Evolutionary conservation across 2,888 invertebrate species (phyloP).

Genomic region (Acholoe squamosa): DNA sequence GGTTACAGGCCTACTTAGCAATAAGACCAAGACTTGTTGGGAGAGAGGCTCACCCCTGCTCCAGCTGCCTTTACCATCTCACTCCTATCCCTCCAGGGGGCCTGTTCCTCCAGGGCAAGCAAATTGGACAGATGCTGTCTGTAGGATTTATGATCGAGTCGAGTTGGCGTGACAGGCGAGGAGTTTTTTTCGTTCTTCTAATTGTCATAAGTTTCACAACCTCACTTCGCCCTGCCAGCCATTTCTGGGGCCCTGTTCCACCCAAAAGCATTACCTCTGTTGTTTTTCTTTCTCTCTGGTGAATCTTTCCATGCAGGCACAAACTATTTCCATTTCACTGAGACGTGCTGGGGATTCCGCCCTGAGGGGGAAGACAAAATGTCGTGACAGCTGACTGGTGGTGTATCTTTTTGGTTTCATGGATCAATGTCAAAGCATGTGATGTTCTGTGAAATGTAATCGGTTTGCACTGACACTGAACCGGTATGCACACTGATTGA

Average conservation of each 20-base stretch:
- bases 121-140: constrained; percentile 8
- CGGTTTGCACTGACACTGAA: too few relatives aligned
- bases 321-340: too few relatives aligned
- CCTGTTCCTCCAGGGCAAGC: background rate
- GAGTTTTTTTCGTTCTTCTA: background rate
- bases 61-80: background rate
- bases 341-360: too few relatives aligned
- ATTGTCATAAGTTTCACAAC: background rate
- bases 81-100: background rate
- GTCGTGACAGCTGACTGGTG: background rate
- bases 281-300: too few relatives aligned
- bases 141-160: background rate
- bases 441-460: too few relatives aligned
- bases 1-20: background rate
- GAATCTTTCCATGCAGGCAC: too few relatives aligned
- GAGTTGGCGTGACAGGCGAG: background rate
- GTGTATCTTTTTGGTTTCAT: background rate
- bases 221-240: background rate
- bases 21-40: background rate
- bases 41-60: background rate
- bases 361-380: too few relatives aligned
- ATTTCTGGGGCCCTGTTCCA: background rate
- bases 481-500: too few relatives aligned
- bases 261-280: too few relatives aligned
- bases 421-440: too few relatives aligned